Evolutionary conservation across 2,888 invertebrate genomes (phyloP), one percentile per base, ranked within the genome.

Genomic region (Fragum sueziense): DNA sequence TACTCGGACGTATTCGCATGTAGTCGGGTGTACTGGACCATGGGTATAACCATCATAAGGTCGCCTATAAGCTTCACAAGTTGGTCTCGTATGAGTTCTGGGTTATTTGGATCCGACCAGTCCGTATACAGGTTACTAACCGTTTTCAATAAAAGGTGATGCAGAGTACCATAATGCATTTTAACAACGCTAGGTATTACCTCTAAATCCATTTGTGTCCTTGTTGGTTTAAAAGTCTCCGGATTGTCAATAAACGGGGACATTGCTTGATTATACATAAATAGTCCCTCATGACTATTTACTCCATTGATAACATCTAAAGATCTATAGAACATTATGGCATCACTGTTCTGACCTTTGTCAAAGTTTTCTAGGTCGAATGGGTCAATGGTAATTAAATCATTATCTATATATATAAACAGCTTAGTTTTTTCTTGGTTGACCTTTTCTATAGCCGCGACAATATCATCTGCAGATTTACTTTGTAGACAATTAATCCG

Each of bases 271-370:
- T 61, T 27, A 27, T 27, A 61, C 6, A 61, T 1, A 54, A 54
- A 54, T 1, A 52, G 33, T 31, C 70, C 70, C 34, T 70, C 70
- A 20, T 52, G 33, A 57, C 54, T 54, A 22, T 70, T 70, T 9
- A 54, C 57, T 27, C 70, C 70, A 22, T 54, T 70, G 14, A 70
- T 31, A 6, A 70, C 27, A 22, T 70, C 54, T 20, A 70, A 29
- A 52, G 70, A 54, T 54, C 70, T 54, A 22, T 51, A 51, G 51
- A 68, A 68, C 9, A 2, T 25, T 51, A 70, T 17, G 22, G 34
- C 54, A 0, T 70, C 57, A 11, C 34, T 33, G 6, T 41, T 52
- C 29, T 57, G 2, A 22, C 17, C 29, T 9, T 65, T 41, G 33
- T 29, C 41, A 1, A 65, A 41, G 22, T 65, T 25, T 37, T 22